phyloP scores from a whole-genome alignment of 2,797 vertebrate species.

The Crocidura indochinensis region DNA sequence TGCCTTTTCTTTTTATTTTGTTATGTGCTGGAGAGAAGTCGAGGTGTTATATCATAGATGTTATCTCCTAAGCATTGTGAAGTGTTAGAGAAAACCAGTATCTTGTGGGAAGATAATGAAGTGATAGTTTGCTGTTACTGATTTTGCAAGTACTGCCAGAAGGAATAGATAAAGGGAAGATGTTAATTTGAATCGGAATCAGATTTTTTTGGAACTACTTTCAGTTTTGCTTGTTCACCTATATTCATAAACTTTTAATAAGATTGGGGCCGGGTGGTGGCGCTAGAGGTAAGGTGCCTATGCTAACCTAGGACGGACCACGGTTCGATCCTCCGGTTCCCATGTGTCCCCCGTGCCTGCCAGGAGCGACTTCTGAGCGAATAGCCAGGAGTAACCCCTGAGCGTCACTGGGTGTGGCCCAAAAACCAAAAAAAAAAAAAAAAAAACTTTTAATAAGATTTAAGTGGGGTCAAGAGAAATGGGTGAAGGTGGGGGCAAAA shows the following conservation, averaged over 20 bases:
- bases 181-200: constrained; percentile 71
- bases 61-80: constrained; percentile 76
- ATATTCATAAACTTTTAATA: constrained; percentile 32
- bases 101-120: constrained; percentile 78
- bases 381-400: no score
- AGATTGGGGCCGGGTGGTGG: no score
- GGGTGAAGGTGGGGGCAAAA: not conserved
- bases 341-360: no score
- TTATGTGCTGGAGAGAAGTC: constrained; percentile 71
- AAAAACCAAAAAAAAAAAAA: no score
- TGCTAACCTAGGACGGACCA: no score
- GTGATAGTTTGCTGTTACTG: constrained; percentile 62
- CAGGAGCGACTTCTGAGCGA: no score
- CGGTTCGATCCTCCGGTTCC: no score
- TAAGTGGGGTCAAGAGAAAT: not conserved
- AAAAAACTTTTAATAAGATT: constrained; percentile 53
- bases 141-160: constrained; percentile 62
- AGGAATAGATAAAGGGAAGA: constrained; percentile 76
- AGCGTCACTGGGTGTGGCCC: no score
- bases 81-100: constrained; percentile 72
- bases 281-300: no score
- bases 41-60: constrained; percentile 71
- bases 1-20: constrained; percentile 73
- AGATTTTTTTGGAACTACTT: constrained; percentile 62
- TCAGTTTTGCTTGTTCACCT: constrained; percentile 64